phyloP scores from a whole-genome alignment of 2,888 invertebrate species.

The Schizaphis graminum region DNA sequence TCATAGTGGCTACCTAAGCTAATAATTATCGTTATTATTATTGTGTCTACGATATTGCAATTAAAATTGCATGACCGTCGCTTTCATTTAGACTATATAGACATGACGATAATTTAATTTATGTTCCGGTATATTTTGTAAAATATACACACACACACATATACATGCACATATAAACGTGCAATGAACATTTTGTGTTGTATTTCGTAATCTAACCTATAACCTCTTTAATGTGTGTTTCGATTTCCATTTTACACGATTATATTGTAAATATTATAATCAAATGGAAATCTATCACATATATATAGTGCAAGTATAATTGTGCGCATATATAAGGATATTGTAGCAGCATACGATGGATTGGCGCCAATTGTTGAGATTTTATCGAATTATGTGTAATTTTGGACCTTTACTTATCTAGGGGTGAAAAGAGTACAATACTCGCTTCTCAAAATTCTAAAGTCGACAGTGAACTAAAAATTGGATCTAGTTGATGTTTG shows the following conservation, averaged over 20 bases:
- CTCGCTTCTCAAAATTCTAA: too few species aligned
- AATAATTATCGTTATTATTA: not conserved
- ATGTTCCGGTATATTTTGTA: not conserved
- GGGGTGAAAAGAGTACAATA: too few species aligned
- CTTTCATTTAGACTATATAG: not conserved
- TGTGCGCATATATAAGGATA: too few species aligned
- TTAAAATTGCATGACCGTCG: not conserved
- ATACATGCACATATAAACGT: not conserved
- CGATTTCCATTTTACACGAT: not conserved
- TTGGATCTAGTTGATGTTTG: too few species aligned
- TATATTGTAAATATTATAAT: not conserved
- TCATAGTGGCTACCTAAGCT: not conserved
- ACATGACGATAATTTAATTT: not conserved
- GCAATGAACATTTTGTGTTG: not conserved
- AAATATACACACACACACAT: not conserved
- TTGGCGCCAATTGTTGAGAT: too few species aligned
- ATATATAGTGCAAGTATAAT: too few species aligned
- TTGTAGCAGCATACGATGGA: too few species aligned
- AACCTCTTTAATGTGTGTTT: not conserved
- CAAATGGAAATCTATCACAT: too few species aligned
- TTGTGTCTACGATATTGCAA: not conserved
- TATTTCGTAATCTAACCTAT: not conserved
- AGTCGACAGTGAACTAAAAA: too few species aligned
- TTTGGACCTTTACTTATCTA: too few species aligned
- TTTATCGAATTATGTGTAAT: too few species aligned